Evolutionary conservation across 2,888 invertebrate genomes (phyloP).

Genomic region (Galerucella nymphaeae): DNA sequence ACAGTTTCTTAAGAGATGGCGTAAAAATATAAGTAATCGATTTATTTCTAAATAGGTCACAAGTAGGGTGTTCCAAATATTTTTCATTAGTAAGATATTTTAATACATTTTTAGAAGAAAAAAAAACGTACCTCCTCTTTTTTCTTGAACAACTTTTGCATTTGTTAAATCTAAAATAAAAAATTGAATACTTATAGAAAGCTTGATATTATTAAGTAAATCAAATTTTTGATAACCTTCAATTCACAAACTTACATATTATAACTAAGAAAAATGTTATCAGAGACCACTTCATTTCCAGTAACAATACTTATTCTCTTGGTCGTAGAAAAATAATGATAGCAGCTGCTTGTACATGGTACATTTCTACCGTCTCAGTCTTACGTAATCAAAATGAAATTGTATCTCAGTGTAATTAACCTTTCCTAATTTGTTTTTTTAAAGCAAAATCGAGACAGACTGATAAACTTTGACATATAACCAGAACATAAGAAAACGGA

Average conservation of each 20-base stretch:
- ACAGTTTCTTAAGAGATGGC: neutral
- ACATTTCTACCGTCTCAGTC: neutral
- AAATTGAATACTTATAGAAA: neutral
- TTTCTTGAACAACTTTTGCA: constrained; percentile 12
- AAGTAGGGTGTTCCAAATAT: too few relatives aligned
- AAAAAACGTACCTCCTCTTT: constrained; percentile 23
- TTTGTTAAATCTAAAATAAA: constrained; percentile 21
- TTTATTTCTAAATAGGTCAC: neutral
- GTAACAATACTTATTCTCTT: neutral
- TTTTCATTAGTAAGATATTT: neutral
- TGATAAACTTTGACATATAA: too few relatives aligned
- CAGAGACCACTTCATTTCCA: constrained; percentile 9
- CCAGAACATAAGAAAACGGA: too few relatives aligned
- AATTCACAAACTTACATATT: neutral
- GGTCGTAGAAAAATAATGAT: neutral
- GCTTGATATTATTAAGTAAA: too few relatives aligned
- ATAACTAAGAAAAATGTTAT: constrained; percentile 2
- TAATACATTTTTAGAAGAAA: neutral
- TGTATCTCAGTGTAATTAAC: too few relatives aligned
- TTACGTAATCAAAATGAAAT: too few relatives aligned
- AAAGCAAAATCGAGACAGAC: too few relatives aligned
- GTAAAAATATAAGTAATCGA: neutral
- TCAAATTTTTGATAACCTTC: neutral
- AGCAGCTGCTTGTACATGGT: neutral
- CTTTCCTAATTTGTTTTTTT: too few relatives aligned